Evolutionary conservation across 2,888 invertebrate genomes (phyloP).

Genomic region (Bembecia ichneumoniformis): DNA sequence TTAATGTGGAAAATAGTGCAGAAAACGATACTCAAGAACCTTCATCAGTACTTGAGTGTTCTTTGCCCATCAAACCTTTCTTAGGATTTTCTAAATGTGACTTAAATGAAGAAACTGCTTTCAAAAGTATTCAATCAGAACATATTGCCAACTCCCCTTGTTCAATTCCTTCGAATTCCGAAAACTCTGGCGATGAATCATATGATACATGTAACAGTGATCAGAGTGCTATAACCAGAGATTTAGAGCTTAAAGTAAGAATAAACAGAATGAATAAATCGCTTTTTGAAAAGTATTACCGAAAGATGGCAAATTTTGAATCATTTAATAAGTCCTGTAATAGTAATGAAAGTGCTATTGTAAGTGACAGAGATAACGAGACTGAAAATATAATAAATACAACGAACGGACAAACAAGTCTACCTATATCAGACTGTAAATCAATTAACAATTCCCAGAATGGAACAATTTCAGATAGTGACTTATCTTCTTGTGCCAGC

Average conservation of each 20-base stretch:
- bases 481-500: too few species aligned
- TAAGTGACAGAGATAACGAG: too few species aligned
- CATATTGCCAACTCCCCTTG: too few species aligned
- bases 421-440: too few species aligned
- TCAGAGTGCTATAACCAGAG: constrained; percentile 5
- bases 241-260: constrained; percentile 29
- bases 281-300: constrained; percentile 34
- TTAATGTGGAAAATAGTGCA: neutral
- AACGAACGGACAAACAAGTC: too few species aligned
- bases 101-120: constrained; percentile 25
- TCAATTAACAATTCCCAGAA: too few species aligned
- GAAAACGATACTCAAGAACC: neutral
- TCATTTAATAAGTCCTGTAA: neutral
- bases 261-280: constrained; percentile 40
- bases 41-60: neutral
- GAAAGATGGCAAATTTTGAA: constrained; percentile 17
- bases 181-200: neutral
- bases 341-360: too few species aligned
- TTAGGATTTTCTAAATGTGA: constrained; percentile 8
- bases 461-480: too few species aligned
- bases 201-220: constrained; percentile 1
- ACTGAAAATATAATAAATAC: too few species aligned
- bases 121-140: neutral
- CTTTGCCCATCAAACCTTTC: constrained; percentile 9
- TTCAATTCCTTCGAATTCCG: neutral